Evolutionary conservation across 2,888 invertebrate genomes (phyloP).

Genomic region (Eristalis tenax): DNA sequence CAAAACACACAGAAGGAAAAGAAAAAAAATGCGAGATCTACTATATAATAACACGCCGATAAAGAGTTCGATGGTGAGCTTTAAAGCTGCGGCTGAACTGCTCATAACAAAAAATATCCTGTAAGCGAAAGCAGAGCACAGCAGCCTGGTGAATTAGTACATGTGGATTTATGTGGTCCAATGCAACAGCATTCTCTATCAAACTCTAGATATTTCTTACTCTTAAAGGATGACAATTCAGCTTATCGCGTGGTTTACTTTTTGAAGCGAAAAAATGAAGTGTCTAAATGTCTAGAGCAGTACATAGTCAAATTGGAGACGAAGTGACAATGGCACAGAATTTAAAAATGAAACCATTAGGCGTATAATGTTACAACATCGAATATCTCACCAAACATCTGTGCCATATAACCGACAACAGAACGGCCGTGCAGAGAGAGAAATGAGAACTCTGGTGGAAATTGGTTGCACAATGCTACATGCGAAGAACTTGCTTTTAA

Average conservation of each 20-base stretch:
- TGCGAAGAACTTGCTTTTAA: neutral
- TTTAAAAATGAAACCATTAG: neutral
- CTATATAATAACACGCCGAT: too few relatives aligned
- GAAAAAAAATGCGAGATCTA: too few relatives aligned
- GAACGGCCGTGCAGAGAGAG: neutral
- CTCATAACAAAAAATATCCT: neutral
- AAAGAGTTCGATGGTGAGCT: too few relatives aligned
- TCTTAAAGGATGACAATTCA: neutral
- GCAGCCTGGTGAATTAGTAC: neutral
- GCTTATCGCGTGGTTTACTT: neutral
- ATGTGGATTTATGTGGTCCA: neutral
- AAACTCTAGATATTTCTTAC: neutral
- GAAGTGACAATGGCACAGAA: neutral
- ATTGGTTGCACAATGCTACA: constrained; percentile 10
- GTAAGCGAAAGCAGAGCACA: neutral
- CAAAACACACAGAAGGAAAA: too few relatives aligned
- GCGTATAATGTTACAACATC: constrained; percentile 2
- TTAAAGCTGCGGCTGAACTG: too few relatives aligned
- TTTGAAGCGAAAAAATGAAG: neutral
- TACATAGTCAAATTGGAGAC: neutral
- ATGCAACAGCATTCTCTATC: neutral
- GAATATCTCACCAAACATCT: neutral
- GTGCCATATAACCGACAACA: neutral
- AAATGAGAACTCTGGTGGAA: neutral
- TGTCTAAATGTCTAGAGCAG: neutral